phyloP scores from a whole-genome alignment of 1,140 invertebrate species.

The Cydia amplana region DNA sequence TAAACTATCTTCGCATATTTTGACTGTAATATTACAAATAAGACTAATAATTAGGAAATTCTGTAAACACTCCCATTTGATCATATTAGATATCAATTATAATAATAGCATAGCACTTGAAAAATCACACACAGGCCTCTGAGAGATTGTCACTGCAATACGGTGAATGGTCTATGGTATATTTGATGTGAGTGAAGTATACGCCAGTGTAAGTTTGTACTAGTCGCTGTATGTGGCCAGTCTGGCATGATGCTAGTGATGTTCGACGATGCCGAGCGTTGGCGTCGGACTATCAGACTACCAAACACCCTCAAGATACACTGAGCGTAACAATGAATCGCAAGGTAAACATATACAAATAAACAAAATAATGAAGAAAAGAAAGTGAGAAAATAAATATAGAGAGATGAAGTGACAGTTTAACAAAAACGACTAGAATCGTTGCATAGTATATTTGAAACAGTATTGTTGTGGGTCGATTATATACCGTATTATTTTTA shows the following conservation, averaged over 20 bases:
- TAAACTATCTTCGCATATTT: not conserved
- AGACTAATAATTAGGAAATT: not conserved
- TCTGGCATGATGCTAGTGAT: slow-evolving; percentile 71
- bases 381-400: slow-evolving; percentile 63
- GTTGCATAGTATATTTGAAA: slow-evolving; percentile 74
- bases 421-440: slow-evolving; percentile 71
- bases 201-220: slow-evolving; percentile 73
- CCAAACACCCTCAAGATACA: slow-evolving; percentile 55
- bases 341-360: slow-evolving; percentile 53
- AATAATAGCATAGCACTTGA: slow-evolving; percentile 55
- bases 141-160: slow-evolving; percentile 54
- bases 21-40: not conserved
- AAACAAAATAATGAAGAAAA: slow-evolving; percentile 57
- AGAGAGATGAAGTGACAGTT: slow-evolving; percentile 75
- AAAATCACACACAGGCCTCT: slow-evolving; percentile 68
- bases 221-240: slow-evolving; percentile 70
- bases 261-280: slow-evolving; percentile 51
- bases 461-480: slow-evolving; percentile 74
- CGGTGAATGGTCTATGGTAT: slow-evolving; percentile 69
- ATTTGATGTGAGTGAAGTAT: slow-evolving; percentile 74
- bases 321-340: slow-evolving; percentile 67
- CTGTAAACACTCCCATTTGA: not conserved
- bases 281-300: slow-evolving; percentile 39
- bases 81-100: not conserved
- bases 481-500: slow-evolving; percentile 76